Evolutionary conservation across 2,888 invertebrate genomes (phyloP), one percentile per base, ranked within the genome.

Genomic region (Hydrotaea diabolus): DNA sequence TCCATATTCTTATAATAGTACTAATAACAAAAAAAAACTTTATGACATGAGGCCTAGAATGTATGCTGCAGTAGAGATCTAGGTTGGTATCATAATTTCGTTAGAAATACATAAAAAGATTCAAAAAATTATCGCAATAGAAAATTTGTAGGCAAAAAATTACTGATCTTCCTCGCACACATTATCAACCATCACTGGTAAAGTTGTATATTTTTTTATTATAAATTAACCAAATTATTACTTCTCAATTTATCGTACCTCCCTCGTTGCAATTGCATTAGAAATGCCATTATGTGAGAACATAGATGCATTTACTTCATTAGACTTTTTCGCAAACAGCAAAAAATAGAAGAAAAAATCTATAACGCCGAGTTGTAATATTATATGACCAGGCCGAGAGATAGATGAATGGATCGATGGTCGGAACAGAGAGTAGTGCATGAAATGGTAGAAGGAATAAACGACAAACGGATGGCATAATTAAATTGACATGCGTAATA

Each of bases 401-500:
- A 46, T 4, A n/a, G 21, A 43, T 23, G 39, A 39, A 9, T 43
- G 39, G 39, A 46, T 66, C 21, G 26, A 64, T 64, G 26, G 7
- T 31, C 31, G 59, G 2, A n/a, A 59, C 0, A n/a, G 31, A 62
- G 15, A 62, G 31, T 11, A 19, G 31, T 13, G 49, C 19, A 62
- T 43, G 64, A 7, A 75, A 55, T 78, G 55, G 19, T 3, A 55
- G 39, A 72, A 36, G 8, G 64, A 46, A 75, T 17, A 55, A 36
- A 36, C 23, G 31, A 53, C 69, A 71, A 78, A 79, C 77, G 77
- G 85, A 82, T 85, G 85, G 62, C 74, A 85, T 82, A 85, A 82
- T 82, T 85, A 79, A 85, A 82, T 80, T 73, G 78, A 71, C 59
- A 80, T 78, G 77, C 82, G 82, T 84, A 79, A 81, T 81, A 53